Base-by-base conservation (phyloP, 1,140 invertebrate species). In the Zaprionus ghesquierei region DNA sequence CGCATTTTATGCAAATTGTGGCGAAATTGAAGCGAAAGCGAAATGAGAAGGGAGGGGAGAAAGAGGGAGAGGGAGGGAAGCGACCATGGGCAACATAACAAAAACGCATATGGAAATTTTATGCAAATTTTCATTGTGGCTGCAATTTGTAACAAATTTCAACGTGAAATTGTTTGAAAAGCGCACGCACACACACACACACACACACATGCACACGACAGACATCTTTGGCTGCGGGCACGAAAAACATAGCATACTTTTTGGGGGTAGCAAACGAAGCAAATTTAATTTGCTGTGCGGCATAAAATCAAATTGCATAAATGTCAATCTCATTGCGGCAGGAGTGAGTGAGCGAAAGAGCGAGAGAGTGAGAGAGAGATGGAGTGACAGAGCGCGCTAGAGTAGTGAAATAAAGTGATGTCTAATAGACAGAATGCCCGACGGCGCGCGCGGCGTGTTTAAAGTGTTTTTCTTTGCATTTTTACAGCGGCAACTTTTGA, bases 71-170 rank as follows among this genome's bases (percentile, higher is more conserved):
- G 5, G 46, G 13, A 3, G 8, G 13, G 15, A 23, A 10, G 46
- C 13, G 27, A 33, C 3, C 15, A n/a, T 55, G 53, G n/a, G 35
- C 38, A 58, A 18, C 27, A 68, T 51, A 68, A 58, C 59, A 69
- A 74, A 69, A 74, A 74, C 66, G 82, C 82, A 87, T 87, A 87
- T 87, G 82, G 84, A 87, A 89, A 87, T 87, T 79, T 66, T 79
- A 87, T 87, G 82, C 84, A 87, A 87, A 87, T 87, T 76, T 77
- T 59, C 68, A 80, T 84, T 87, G 79, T 87, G 61, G 66, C 75
- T 76, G 81, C 80, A 84, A 84, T 84, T 87, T 87, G 79, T 89
- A 82, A 82, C 82, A 77, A 87, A 89, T 87, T 81, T 86, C 46
- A 60, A 69, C 79, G 69, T 75, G 65, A 86, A 81, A 86, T 78